Conservation (phyloP, 2,888 invertebrate genomes). For the Belgica antarctica region DNA sequence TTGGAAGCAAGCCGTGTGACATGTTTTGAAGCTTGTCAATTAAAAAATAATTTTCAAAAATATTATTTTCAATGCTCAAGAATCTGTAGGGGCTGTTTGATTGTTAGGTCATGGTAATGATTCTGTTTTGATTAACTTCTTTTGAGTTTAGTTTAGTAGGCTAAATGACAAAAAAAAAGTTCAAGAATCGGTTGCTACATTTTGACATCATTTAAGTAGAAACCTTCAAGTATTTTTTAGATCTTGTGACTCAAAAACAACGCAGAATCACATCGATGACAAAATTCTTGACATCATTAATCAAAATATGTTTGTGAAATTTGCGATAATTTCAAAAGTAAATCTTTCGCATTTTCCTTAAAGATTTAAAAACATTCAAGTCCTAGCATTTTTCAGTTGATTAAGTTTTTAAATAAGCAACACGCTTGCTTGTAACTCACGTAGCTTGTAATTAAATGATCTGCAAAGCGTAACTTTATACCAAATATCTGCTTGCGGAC, state of each 20-base stretch:
- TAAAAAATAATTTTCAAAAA: constrained; percentile 39
- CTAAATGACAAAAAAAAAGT: too few species aligned
- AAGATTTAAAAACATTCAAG: not conserved
- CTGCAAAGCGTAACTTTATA: too few species aligned
- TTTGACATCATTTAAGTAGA: constrained; percentile 5
- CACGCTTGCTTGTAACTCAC: not conserved
- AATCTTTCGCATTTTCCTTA: not conserved
- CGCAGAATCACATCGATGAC: too few species aligned
- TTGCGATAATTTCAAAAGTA: not conserved
- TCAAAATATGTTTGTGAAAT: constrained; percentile 5
- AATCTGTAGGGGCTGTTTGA: too few species aligned
- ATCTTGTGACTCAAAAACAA: too few species aligned
- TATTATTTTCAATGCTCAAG: too few species aligned
- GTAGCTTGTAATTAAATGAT: not conserved
- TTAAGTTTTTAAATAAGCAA: not conserved
- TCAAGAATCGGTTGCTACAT: too few species aligned
- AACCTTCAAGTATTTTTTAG: not conserved
- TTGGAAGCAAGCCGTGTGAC: constrained; percentile 15
- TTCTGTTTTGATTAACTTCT: too few species aligned
- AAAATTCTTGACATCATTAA: constrained; percentile 18
- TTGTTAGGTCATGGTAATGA: too few species aligned
- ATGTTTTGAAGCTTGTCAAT: constrained; percentile 41
- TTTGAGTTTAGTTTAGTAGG: too few species aligned
- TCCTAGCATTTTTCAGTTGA: constrained; percentile 1
- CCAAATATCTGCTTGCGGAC: too few species aligned